A percentile compares a stretch with the other conserved stretches of the same genome.
Evolutionary conservation across 2,888 invertebrate species (phyloP).

Genomic region (Rhagonycha fulva): DNA sequence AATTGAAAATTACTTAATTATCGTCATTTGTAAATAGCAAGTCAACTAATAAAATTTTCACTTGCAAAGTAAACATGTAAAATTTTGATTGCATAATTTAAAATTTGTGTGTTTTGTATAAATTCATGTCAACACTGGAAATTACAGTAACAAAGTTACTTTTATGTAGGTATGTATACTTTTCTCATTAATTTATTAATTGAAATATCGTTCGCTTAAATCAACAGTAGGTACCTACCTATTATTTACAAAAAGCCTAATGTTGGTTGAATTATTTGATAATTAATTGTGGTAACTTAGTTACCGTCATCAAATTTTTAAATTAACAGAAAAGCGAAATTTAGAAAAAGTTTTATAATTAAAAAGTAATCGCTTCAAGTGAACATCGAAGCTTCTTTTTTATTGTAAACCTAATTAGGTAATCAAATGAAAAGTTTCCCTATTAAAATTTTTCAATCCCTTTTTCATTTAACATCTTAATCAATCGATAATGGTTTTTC

Average conservation of each 20-base stretch:
- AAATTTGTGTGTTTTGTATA: background rate
- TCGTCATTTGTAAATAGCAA: background rate
- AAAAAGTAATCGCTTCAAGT: background rate
- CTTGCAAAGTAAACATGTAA: background rate
- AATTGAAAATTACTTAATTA: background rate
- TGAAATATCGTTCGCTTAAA: conserved; percentile 7
- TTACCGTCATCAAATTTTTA: background rate
- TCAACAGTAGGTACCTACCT: background rate
- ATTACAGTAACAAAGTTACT: background rate
- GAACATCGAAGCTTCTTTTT: background rate
- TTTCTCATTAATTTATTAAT: conserved; percentile 11
- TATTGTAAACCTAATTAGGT: background rate
- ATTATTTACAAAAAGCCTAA: too few relatives aligned
- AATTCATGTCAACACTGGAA: background rate
- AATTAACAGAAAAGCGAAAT: background rate
- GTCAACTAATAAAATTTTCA: background rate
- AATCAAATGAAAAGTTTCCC: background rate
- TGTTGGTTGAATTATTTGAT: background rate
- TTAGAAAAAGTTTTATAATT: background rate
- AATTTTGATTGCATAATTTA: background rate
- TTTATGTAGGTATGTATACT: background rate
- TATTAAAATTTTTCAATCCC: background rate
- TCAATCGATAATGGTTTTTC: background rate
- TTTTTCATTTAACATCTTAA: background rate
- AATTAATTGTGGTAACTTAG: background rate